These are phyloP conservation scores for Aproaerema taeniolella DNA, from an alignment of 2,888 invertebrate genomes.

Conservation along the genomic window DNA sequence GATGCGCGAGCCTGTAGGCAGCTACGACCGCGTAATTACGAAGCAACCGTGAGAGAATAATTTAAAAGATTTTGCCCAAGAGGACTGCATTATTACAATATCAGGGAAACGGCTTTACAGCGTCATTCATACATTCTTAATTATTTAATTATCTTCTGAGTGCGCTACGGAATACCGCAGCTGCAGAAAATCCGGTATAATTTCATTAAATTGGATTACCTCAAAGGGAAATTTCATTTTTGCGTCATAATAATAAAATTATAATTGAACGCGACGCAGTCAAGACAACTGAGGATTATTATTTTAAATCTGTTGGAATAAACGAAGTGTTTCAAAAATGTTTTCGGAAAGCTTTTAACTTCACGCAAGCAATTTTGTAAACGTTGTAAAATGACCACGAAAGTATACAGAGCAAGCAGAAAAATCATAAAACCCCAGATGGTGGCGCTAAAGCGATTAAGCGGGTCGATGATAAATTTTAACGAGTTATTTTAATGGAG, in stretches of 20 bases:
- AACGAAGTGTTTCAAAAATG: constrained; percentile 25
- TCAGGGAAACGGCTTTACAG: constrained; percentile 68
- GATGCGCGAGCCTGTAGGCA: constrained; percentile 41
- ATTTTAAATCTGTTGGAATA: constrained; percentile 16
- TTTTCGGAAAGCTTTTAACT: constrained; percentile 41
- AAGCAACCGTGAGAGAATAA: constrained; percentile 63
- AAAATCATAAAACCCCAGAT: constrained; percentile 78
- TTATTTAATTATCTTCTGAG: constrained; percentile 74
- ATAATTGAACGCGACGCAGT: constrained; percentile 27
- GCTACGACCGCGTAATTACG: constrained; percentile 56
- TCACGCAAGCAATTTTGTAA: constrained; percentile 63
- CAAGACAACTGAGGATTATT: constrained; percentile 1
- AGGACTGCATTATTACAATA: constrained; percentile 74
- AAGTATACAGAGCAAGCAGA: constrained; percentile 71
- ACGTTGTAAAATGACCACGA: constrained; percentile 69
- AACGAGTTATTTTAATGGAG: constrained; percentile 78
- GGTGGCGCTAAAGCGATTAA: constrained; percentile 77
- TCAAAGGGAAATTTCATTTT: constrained; percentile 42
- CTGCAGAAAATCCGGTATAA: constrained; percentile 59
- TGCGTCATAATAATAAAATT: constrained; percentile 33
- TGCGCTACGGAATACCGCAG: constrained; percentile 49
- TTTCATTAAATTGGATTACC: constrained; percentile 62
- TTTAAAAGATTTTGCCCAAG: constrained; percentile 70
- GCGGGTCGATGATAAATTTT: constrained; percentile 78
- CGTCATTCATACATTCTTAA: constrained; percentile 75